phyloP scores from a whole-genome alignment of 2,888 invertebrate species.

The Clusia tigrina region DNA sequence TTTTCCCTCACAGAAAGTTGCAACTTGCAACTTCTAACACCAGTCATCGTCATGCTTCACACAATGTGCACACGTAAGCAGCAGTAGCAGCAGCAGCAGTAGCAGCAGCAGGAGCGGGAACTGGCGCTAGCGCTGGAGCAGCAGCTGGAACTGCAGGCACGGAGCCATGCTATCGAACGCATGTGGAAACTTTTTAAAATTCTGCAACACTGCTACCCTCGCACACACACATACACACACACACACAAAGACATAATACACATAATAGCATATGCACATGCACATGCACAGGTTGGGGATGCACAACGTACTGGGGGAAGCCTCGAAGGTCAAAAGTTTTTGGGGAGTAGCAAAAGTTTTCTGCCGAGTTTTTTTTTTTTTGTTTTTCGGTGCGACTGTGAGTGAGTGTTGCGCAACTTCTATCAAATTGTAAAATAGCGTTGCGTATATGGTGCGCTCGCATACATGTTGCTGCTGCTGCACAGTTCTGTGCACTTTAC shows the following conservation, averaged over 20 bases:
- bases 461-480: neutral
- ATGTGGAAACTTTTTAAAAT: slow-evolving; percentile 14
- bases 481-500: neutral
- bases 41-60: slow-evolving; percentile 29
- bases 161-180: neutral
- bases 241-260: too few relatives aligned
- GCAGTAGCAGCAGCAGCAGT: too few relatives aligned
- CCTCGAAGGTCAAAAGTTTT: slow-evolving; percentile 55
- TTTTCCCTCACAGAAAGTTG: slow-evolving; percentile 19
- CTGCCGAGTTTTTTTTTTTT: slow-evolving; percentile 36
- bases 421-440: neutral
- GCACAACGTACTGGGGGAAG: slow-evolving; percentile 17
- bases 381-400: neutral
- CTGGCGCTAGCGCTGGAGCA: neutral
- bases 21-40: slow-evolving; percentile 20
- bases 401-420: slow-evolving; percentile 7
- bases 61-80: slow-evolving; percentile 10
- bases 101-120: neutral
- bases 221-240: too few relatives aligned
- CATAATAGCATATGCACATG: too few relatives aligned
- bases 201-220: neutral
- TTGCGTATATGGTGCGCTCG: neutral
- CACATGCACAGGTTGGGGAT: neutral
- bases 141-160: neutral
- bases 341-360: slow-evolving; percentile 50